Percentiles rank a stretch among this genome's conserved stretches.
These are phyloP conservation scores for Glomeris marginata DNA, from an alignment of 2,888 invertebrate species.

Conservation along the genomic window DNA sequence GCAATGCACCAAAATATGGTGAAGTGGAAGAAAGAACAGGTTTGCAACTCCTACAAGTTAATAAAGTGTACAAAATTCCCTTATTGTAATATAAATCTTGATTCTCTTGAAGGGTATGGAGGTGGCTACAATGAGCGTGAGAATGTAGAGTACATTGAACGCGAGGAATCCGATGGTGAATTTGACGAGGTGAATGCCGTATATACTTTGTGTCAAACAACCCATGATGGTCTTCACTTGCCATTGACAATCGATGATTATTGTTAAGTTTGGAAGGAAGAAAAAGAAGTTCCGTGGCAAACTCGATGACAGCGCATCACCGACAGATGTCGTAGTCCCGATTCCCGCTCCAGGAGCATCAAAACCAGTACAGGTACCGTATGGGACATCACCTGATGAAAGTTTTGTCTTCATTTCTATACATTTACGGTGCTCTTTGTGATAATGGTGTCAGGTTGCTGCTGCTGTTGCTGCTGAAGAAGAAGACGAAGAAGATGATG, in stretches of 20 bases:
- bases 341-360: constrained; percentile 8
- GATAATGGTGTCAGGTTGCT: constrained; percentile 22
- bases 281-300: constrained; percentile 35
- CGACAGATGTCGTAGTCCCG: constrained; percentile 5
- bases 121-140: constrained; percentile 82
- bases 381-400: not conserved
- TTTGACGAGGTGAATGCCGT: constrained; percentile 65
- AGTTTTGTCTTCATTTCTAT: constrained; percentile 3
- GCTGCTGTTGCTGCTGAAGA: constrained; percentile 30
- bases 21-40: constrained; percentile 64
- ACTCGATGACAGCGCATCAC: not conserved
- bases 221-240: not conserved
- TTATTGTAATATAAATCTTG: too few relatives aligned
- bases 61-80: too few relatives aligned
- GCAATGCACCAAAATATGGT: constrained; percentile 94
- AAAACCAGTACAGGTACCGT: too few relatives aligned
- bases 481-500: constrained; percentile 36
- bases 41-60: too few relatives aligned
- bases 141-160: constrained; percentile 83
- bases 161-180: constrained; percentile 78
- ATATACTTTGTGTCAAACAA: not conserved
- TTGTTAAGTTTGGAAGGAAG: constrained; percentile 34
- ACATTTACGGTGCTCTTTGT: constrained; percentile 15
- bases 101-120: constrained; percentile 28
- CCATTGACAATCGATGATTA: not conserved